These are phyloP conservation scores for Leptarthrus brevirostris DNA, from an alignment of 2,888 invertebrate genomes.

Conservation along the genomic window DNA sequence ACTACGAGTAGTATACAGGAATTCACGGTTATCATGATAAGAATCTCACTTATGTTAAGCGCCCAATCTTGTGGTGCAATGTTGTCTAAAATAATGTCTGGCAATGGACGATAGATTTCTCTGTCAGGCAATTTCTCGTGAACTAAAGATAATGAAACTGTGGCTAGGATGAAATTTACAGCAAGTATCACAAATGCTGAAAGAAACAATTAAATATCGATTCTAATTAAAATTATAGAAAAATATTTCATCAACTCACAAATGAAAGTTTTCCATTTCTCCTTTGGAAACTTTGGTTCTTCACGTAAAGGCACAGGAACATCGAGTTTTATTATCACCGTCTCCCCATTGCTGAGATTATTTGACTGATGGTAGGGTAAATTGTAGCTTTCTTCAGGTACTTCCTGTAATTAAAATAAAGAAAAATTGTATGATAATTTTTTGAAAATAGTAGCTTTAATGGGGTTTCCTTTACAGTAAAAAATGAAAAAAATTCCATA, in stretches of 20 bases:
- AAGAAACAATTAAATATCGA: slow-evolving; percentile 59
- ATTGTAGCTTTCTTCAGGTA: slow-evolving; percentile 60
- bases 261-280: slow-evolving; percentile 83
- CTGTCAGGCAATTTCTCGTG: slow-evolving; percentile 89
- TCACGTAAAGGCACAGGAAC: slow-evolving; percentile 77
- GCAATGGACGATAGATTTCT: slow-evolving; percentile 78
- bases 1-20: slow-evolving; percentile 81
- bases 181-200: slow-evolving; percentile 73
- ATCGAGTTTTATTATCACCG: slow-evolving; percentile 72
- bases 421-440: too few species aligned
- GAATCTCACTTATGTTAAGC: slow-evolving; percentile 84
- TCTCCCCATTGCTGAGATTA: slow-evolving; percentile 57
- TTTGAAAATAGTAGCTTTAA: slow-evolving; percentile 58
- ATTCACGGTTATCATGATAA: slow-evolving; percentile 85
- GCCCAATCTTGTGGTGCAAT: slow-evolving; percentile 82
- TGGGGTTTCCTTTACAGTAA: slow-evolving; percentile 59
- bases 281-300: slow-evolving; percentile 83
- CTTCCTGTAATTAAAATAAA: slow-evolving; percentile 57
- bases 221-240: background rate
- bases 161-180: slow-evolving; percentile 74
- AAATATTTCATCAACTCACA: slow-evolving; percentile 63
- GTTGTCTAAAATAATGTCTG: slow-evolving; percentile 85
- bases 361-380: slow-evolving; percentile 58
- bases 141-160: slow-evolving; percentile 82
- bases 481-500: slow-evolving; percentile 12